Percentiles rank a stretch among this genome's conserved stretches.
Evolutionary conservation across 2,797 vertebrate species (phyloP).

Genomic region (Myoxocephalus aenaeus): DNA sequence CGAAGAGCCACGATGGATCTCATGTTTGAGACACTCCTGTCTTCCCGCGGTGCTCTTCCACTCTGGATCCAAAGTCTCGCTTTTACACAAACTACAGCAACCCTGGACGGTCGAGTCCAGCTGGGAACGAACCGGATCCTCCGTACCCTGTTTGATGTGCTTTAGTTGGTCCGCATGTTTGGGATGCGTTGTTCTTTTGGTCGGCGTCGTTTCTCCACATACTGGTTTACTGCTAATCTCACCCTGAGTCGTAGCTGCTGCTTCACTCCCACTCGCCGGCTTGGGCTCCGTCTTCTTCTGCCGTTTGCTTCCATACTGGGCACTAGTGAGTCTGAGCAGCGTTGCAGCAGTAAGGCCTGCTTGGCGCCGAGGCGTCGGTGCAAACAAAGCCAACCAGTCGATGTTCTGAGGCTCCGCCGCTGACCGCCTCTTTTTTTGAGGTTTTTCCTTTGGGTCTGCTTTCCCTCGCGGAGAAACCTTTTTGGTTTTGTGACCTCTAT

Average conservation of each 20-base stretch:
- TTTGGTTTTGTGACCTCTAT: slow-evolving; percentile 54
- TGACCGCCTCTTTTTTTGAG: slow-evolving; percentile 74
- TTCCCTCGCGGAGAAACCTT: slow-evolving; percentile 71
- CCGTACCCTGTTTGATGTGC: slow-evolving; percentile 69
- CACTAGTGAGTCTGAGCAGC: slow-evolving; percentile 93
- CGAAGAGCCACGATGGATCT: slow-evolving; percentile 76
- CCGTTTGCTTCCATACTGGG: slow-evolving; percentile 77
- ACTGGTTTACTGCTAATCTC: slow-evolving; percentile 35
- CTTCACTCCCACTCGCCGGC: slow-evolving; percentile 49
- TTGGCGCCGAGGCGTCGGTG: slow-evolving; percentile 91
- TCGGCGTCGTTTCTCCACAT: slow-evolving; percentile 45
- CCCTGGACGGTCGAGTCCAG: slow-evolving; percentile 57
- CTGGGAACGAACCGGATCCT: slow-evolving; percentile 49
- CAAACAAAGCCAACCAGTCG: slow-evolving; percentile 79
- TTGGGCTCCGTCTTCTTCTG: slow-evolving; percentile 78
- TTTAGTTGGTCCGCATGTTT: slow-evolving; percentile 74
- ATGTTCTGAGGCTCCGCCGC: slow-evolving; percentile 63
- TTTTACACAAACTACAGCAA: slow-evolving; percentile 79
- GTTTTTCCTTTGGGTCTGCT: slow-evolving; percentile 48
- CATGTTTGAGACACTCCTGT: slow-evolving; percentile 75
- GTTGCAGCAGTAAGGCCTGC: slow-evolving; percentile 95
- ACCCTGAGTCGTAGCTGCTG: slow-evolving; percentile 52
- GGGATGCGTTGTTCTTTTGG: slow-evolving; percentile 63
- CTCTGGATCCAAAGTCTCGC: slow-evolving; percentile 72
- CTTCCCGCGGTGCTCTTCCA: slow-evolving; percentile 72